A percentile compares a stretch with the other conserved stretches of the same genome.
phyloP scores from a whole-genome alignment of 1,140 invertebrate species.

The Drosophila triauraria region DNA sequence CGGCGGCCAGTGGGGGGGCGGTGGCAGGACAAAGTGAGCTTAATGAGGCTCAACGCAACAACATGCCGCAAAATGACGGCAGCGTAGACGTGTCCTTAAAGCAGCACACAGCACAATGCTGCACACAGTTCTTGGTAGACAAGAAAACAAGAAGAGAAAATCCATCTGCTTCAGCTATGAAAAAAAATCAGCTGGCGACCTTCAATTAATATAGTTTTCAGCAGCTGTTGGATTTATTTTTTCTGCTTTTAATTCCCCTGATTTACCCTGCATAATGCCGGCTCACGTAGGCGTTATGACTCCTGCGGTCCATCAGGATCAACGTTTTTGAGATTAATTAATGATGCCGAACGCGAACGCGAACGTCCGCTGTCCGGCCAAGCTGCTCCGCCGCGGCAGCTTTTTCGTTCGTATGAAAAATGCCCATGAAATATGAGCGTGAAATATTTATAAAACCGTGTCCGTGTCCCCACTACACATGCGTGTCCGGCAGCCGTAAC shows the following conservation, averaged over 20 bases:
- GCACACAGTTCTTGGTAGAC: neutral
- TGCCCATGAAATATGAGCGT: constrained; percentile 59
- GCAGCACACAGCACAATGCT: constrained; percentile 15
- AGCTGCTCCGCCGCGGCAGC: constrained; percentile 30
- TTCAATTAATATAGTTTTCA: neutral
- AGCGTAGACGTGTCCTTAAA: constrained; percentile 16
- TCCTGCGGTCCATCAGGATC: constrained; percentile 37
- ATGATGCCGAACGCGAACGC: constrained; percentile 38
- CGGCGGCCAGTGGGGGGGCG: neutral
- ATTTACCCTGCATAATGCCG: constrained; percentile 1
- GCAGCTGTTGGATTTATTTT: too few relatives aligned
- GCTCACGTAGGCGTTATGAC: neutral
- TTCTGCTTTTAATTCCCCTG: neutral
- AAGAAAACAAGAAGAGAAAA: neutral
- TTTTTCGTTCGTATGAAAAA: constrained; percentile 43
- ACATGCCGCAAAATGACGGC: constrained; percentile 49
- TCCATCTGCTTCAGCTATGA: too few relatives aligned
- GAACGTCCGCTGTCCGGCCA: constrained; percentile 9
- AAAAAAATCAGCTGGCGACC: too few relatives aligned
- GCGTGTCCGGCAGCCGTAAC: constrained; percentile 16
- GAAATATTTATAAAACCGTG: constrained; percentile 57
- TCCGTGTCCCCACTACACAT: constrained; percentile 34
- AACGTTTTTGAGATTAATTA: constrained; percentile 60
- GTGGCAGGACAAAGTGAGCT: constrained; percentile 62
- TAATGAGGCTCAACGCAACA: constrained; percentile 73